Percentiles rank a stretch among this genome's conserved stretches.
Conservation (phyloP, 2,797 vertebrate genomes). For the Anguilla megastoma region DNA sequence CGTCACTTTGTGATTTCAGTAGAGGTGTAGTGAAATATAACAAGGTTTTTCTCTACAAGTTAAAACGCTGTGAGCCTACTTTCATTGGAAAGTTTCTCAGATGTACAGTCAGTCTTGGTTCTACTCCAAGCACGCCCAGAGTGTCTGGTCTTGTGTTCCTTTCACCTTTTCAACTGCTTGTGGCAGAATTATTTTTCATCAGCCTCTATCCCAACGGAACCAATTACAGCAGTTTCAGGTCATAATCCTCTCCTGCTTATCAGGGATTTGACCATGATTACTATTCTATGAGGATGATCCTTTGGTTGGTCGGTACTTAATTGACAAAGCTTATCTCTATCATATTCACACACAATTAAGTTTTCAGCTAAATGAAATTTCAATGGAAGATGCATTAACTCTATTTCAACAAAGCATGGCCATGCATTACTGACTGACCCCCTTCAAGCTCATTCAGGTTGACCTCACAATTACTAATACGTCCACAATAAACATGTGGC, state of each 20-base stretch:
- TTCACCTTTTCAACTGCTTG: conserved; percentile 44
- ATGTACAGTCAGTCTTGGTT: neutral
- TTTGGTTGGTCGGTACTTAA: conserved; percentile 47
- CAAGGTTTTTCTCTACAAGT: neutral
- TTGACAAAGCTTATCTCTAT: conserved; percentile 45
- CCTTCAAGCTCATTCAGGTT: neutral
- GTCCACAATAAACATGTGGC: neutral
- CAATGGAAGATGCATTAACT: neutral
- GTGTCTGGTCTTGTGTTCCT: conserved; percentile 45
- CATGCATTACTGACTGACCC: neutral
- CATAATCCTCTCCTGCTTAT: conserved; percentile 62
- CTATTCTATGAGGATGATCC: conserved; percentile 43
- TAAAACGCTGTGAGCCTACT: neutral
- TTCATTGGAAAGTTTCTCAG: neutral
- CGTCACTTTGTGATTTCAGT: neutral
- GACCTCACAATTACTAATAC: neutral
- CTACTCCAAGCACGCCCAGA: neutral
- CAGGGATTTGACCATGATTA: conserved; percentile 48
- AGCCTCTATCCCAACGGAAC: conserved; percentile 65
- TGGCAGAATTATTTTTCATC: conserved; percentile 54
- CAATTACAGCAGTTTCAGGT: conserved; percentile 68
- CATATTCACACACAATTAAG: neutral
- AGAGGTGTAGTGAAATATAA: neutral
- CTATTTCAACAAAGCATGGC: neutral
- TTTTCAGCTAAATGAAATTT: neutral